These are phyloP conservation scores for Ptiloglossa arizonensis DNA, from an alignment of 1,140 invertebrate genomes.

Conservation along the genomic window DNA sequence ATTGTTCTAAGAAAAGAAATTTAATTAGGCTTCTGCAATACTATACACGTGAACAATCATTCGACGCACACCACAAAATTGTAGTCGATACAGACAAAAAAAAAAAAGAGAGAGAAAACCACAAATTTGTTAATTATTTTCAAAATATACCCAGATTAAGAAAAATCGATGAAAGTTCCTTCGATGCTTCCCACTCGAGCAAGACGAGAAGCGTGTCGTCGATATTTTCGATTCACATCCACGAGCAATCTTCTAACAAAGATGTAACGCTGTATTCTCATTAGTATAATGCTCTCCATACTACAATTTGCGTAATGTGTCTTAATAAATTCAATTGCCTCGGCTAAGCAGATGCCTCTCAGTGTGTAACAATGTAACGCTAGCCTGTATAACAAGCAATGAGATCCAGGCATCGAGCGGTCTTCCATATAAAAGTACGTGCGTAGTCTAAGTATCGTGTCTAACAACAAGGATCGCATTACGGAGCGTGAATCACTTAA, in stretches of 20 bases:
- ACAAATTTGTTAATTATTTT: no score
- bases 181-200: no score
- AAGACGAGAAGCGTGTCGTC: no score
- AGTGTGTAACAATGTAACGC: slow-evolving; percentile 11
- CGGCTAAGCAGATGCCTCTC: slow-evolving; percentile 39
- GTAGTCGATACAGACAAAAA: no score
- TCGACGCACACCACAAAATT: no score
- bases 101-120: no score
- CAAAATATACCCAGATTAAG: no score
- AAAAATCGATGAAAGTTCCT: no score
- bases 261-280: slow-evolving; percentile 32
- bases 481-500: slow-evolving; percentile 54
- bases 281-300: slow-evolving; percentile 40
- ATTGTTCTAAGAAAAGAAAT: no score
- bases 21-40: no score
- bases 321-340: slow-evolving; percentile 51
- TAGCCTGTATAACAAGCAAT: not conserved
- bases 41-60: no score
- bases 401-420: slow-evolving; percentile 7
- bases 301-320: slow-evolving; percentile 52
- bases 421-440: slow-evolving; percentile 35
- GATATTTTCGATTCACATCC: not conserved
- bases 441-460: slow-evolving; percentile 36
- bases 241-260: slow-evolving; percentile 40
- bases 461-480: slow-evolving; percentile 53